Percentiles rank a stretch among this genome's conserved stretches.
These are phyloP conservation scores for Clinocottus analis DNA, from an alignment of 2,113 vertebrate species.

Conservation along the genomic window DNA sequence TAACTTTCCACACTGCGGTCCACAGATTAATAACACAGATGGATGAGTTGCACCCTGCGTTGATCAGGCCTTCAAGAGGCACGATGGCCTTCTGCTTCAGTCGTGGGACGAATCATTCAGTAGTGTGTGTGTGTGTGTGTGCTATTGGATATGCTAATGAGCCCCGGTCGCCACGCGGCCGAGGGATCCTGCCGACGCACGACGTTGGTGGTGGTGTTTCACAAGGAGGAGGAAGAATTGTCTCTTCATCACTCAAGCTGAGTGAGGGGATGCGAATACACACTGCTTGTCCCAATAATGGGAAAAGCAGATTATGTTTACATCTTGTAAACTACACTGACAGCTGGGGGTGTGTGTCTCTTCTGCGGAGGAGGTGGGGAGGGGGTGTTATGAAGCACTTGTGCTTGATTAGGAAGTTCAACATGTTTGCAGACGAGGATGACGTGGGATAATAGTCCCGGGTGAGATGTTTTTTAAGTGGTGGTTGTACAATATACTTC, in stretches of 20 bases:
- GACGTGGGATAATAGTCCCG: background rate
- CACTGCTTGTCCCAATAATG: slow-evolving; percentile 10
- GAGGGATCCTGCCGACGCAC: slow-evolving; percentile 9
- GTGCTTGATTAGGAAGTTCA: background rate
- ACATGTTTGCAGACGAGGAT: background rate
- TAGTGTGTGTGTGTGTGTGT: slow-evolving; percentile 23
- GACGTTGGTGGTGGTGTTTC: slow-evolving; percentile 29
- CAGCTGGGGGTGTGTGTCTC: background rate
- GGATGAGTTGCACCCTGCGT: slow-evolving; percentile 14
- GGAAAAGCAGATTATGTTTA: slow-evolving; percentile 25
- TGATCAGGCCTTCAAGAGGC: slow-evolving; percentile 12
- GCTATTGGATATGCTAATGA: slow-evolving; percentile 45
- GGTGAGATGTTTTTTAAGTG: background rate
- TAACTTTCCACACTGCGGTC: background rate
- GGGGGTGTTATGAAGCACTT: background rate
- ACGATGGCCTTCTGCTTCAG: slow-evolving; percentile 46
- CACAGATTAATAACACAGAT: slow-evolving; percentile 39
- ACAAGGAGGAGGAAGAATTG: slow-evolving; percentile 3
- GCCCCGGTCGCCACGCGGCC: too few species aligned
- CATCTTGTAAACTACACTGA: slow-evolving; percentile 4
- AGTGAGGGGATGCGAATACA: slow-evolving; percentile 8
- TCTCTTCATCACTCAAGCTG: slow-evolving; percentile 27
- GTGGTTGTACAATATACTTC: background rate
- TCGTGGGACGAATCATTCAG: slow-evolving; percentile 32
- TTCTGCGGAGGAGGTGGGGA: background rate